Conservation (phyloP, 2,797 vertebrate genomes). For the Takifugu ocellatus region DNA sequence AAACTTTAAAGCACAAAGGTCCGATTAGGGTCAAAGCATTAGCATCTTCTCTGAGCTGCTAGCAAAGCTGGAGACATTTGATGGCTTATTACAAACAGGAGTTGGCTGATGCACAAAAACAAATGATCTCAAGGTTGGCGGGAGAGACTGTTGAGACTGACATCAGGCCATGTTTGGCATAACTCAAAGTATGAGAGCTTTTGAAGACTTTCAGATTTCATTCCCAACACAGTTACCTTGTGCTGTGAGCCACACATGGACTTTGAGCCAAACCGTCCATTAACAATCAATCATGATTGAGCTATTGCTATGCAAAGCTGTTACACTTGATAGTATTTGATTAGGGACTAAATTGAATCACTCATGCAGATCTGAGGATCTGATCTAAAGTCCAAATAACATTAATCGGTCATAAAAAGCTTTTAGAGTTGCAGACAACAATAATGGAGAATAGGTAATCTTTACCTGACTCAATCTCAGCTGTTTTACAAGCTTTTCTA, state of each 20-base stretch:
- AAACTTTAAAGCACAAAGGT: no score
- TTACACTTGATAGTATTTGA: neutral
- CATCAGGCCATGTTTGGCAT: conserved; percentile 7
- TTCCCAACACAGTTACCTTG: neutral
- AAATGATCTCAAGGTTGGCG: no score
- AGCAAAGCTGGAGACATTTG: no score
- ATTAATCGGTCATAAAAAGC: conserved; percentile 16
- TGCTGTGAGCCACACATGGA: conserved; percentile 5
- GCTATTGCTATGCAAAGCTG: conserved; percentile 19
- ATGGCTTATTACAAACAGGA: no score
- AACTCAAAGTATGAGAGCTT: conserved; percentile 1
- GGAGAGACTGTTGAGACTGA: no score
- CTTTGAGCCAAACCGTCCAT: conserved; percentile 3
- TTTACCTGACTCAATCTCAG: no score
- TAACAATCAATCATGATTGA: conserved; percentile 16
- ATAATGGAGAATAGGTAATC: conserved; percentile 1
- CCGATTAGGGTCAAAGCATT: no score
- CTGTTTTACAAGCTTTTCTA: no score
- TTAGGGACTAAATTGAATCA: conserved; percentile 36
- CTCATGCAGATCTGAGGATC: conserved; percentile 29
- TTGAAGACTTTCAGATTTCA: neutral
- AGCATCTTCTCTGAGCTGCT: no score
- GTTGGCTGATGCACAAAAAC: no score
- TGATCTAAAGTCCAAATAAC: conserved; percentile 12
- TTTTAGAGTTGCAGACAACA: no score